Evolutionary conservation across 2,113 vertebrate species (phyloP).

Genomic region (Podarcis cretensis): DNA sequence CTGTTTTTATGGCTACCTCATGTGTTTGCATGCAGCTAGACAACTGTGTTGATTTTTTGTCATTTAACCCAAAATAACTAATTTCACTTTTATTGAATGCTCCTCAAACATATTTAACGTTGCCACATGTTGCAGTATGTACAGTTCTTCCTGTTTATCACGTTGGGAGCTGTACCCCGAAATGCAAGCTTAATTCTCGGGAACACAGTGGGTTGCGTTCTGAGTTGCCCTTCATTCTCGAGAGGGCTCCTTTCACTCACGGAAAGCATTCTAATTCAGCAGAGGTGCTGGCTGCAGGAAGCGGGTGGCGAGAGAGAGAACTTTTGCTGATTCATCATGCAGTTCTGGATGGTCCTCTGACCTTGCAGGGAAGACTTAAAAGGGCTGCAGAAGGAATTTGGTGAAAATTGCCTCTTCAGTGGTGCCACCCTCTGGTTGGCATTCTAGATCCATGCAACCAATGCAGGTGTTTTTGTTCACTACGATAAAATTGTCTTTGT

Average conservation of each 20-base stretch:
- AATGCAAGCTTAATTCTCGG: neutral
- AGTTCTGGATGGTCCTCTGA: neutral
- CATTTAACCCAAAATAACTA: conserved; percentile 24
- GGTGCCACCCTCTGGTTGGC: neutral
- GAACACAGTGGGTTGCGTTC: neutral
- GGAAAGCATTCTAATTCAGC: neutral
- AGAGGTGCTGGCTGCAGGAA: neutral
- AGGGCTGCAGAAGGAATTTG: neutral
- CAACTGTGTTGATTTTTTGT: conserved; percentile 54
- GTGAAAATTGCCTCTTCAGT: neutral
- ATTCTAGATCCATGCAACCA: neutral
- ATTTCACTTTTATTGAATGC: conserved; percentile 43
- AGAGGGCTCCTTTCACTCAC: neutral
- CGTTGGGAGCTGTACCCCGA: neutral
- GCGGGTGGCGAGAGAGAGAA: neutral
- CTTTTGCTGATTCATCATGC: neutral
- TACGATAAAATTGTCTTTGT: neutral
- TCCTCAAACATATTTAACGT: conserved; percentile 41
- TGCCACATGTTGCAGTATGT: conserved; percentile 38
- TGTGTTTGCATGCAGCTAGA: conserved; percentile 35
- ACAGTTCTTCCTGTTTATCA: conserved; percentile 9
- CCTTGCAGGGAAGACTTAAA: neutral
- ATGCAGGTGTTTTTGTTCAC: neutral
- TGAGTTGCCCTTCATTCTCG: neutral
- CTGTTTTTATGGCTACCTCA: conserved; percentile 52